A percentile compares a stretch with the other conserved stretches of the same genome.
phyloP scores from a whole-genome alignment of 2,113 vertebrate genomes.

The Phaethornis superciliosus region DNA sequence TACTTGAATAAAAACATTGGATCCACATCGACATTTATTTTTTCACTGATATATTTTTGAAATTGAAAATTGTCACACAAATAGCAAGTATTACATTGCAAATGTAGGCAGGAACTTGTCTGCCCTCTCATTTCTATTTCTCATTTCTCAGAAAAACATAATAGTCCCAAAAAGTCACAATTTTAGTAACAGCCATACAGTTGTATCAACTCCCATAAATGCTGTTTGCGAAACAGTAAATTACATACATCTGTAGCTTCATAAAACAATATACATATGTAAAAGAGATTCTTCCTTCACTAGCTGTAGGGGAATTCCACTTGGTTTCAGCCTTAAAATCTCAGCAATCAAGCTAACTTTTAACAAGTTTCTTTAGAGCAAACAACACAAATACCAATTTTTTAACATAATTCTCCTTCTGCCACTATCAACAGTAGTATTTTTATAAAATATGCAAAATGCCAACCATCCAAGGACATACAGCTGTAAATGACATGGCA shows the following conservation, averaged over 20 bases:
- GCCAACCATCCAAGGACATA: not conserved
- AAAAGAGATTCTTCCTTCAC: not conserved
- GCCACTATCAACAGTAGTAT: not conserved
- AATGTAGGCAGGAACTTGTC: not conserved
- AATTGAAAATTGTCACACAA: fast-evolving
- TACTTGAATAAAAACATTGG: not conserved
- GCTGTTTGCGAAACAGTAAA: not conserved
- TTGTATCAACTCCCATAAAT: not conserved
- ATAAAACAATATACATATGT: not conserved
- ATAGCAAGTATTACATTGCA: not conserved
- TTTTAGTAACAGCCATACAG: not conserved
- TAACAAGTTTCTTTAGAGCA: not conserved
- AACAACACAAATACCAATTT: not conserved
- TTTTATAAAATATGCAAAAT: not conserved
- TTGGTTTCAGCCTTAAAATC: not conserved
- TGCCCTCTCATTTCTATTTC: not conserved
- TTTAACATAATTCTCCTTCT: not conserved
- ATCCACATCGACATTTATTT: not conserved
- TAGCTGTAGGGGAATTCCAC: not conserved
- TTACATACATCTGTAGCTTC: not conserved
- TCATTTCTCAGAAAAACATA: not conserved
- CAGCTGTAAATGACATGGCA: not conserved
- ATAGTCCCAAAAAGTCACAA: no score
- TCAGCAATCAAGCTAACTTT: not conserved
- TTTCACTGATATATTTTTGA: not conserved